Base-by-base conservation (phyloP, 2,113 vertebrate genomes). In the Platysternon megacephalum region DNA sequence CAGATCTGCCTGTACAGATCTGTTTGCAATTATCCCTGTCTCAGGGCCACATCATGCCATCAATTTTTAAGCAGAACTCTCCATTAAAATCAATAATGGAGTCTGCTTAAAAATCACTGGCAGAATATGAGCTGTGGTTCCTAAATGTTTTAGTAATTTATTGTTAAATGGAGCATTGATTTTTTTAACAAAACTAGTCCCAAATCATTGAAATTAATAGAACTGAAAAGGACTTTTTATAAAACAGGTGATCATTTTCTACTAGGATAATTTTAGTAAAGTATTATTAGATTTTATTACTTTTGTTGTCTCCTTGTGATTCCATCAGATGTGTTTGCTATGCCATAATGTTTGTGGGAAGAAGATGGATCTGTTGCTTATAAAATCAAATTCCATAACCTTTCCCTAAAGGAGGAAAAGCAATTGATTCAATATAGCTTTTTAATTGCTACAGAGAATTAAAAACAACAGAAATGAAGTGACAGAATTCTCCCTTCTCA, bases 71-170 rank as follows among this genome's bases (percentile, higher is more conserved):
- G 85, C 86, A 93, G 87, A 95, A 83, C 48, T 85, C 4, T 49
- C 39, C 74, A 42, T 89, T 89, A 90, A 92, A 76, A 44, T 97
- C 80, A 88, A 42, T 82, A 85, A 92, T 16, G 89, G 89, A 95
- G 32, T 55, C 56, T 46, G 14, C 84, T 93, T 84, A 82, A 52
- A 92, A 92, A 86, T 58, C 84, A 84, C 84, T 24, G 52, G 10
- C 16, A 79, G 49, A 8, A 8, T 35, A 65, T 84, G 74, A 72
- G 12, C 80, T 35, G 39, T 88, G 35, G 76, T 92, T 92, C 56
- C 52, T 74, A 90, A 42, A 28, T 89, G 21, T 29, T 17, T 85
- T 79, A 56, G 65, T 42, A 61, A 90, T 61, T 84, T 90, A 68
- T 86, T 83, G 76, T 65, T 93, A 88, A 95, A 83, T 83, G 22